Evolutionary conservation across 2,888 invertebrate genomes (phyloP).

Genomic region (Dasypogon diadema): DNA sequence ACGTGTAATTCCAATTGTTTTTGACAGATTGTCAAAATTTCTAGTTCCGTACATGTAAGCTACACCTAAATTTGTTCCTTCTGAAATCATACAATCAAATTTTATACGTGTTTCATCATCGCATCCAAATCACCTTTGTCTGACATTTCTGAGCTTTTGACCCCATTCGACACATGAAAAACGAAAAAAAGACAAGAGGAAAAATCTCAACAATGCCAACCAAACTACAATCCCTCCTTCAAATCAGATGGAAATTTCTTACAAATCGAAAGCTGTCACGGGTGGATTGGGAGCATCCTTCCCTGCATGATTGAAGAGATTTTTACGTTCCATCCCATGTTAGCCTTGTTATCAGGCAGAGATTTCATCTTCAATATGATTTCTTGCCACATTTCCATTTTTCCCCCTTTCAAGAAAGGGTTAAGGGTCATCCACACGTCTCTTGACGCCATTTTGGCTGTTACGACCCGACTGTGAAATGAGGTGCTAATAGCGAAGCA

Average conservation of each 20-base stretch:
- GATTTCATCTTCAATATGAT: constrained; percentile 5
- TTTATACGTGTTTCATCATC: background rate
- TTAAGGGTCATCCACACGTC: background rate
- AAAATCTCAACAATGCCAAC: background rate
- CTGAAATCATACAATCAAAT: too few relatives aligned
- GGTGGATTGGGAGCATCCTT: constrained; percentile 7
- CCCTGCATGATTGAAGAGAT: constrained; percentile 4
- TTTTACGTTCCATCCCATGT: background rate
- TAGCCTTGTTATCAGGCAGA: constrained; percentile 4
- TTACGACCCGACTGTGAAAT: background rate
- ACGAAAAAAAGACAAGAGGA: background rate
- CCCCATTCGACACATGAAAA: background rate
- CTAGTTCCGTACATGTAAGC: too few relatives aligned
- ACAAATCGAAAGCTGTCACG: constrained; percentile 9
- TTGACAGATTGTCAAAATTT: too few relatives aligned
- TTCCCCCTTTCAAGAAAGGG: background rate
- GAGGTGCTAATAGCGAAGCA: background rate
- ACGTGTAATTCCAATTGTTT: too few relatives aligned
- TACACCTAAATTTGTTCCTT: too few relatives aligned
- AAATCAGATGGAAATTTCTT: background rate
- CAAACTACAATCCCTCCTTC: background rate
- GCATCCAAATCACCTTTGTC: background rate
- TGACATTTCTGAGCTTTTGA: background rate
- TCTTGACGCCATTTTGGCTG: background rate
- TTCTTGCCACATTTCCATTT: background rate